Percentiles rank a stretch among this genome's conserved stretches.
phyloP scores from a whole-genome alignment of 2,888 invertebrate genomes.

The Pelosia muscerda region DNA sequence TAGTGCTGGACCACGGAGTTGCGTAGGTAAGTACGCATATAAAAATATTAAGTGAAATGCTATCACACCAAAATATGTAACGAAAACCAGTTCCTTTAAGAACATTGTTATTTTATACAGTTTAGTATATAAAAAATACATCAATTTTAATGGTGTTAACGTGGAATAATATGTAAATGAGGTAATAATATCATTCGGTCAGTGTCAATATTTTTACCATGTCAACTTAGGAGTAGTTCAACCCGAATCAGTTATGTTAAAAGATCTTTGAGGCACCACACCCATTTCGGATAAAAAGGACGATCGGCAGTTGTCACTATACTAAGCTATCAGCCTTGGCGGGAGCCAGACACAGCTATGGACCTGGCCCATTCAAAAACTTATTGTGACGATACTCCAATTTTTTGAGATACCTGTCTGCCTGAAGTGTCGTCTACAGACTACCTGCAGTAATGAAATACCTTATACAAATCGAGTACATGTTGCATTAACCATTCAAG shows the following conservation, averaged over 20 bases:
- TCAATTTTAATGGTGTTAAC: background rate
- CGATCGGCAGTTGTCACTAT: background rate
- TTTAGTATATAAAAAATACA: no score
- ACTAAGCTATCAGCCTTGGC: background rate
- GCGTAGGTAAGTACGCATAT: conserved; percentile 87
- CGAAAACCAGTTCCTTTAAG: background rate
- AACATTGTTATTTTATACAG: background rate
- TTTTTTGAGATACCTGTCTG: no score
- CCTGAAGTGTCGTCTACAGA: no score
- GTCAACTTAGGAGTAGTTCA: background rate
- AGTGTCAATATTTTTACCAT: background rate
- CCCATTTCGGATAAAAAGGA: background rate
- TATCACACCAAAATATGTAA: background rate
- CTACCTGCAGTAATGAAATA: no score
- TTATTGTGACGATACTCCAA: no score
- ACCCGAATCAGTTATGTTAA: background rate
- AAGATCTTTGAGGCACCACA: background rate
- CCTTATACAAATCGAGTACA: no score
- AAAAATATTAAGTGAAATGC: background rate
- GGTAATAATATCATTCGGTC: background rate
- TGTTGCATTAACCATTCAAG: no score
- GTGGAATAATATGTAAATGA: background rate
- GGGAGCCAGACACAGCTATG: background rate
- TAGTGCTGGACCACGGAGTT: conserved; percentile 93
- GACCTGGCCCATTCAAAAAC: no score